phyloP scores from a whole-genome alignment of 2,888 invertebrate species.

The Spicauda simplicius region DNA sequence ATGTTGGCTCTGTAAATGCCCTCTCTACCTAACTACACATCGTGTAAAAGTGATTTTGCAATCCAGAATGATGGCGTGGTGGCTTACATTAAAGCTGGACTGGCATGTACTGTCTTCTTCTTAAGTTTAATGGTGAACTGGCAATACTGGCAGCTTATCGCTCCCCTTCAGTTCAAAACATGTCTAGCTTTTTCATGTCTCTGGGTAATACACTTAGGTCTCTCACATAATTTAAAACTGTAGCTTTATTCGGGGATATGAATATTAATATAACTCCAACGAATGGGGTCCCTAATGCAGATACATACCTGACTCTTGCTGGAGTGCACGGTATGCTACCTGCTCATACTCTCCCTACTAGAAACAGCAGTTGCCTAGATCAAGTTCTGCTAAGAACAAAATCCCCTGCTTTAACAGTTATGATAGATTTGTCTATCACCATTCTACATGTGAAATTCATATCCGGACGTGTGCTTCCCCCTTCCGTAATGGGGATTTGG shows the following conservation, averaged over 20 bases:
- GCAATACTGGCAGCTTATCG: conserved; percentile 4
- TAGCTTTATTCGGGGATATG: conserved; percentile 11
- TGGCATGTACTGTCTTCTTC: conserved; percentile 1
- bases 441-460: too few relatives aligned
- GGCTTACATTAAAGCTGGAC: neutral
- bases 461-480: too few relatives aligned
- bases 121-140: neutral
- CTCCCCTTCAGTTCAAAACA: neutral
- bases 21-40: neutral
- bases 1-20: conserved; percentile 25
- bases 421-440: conserved; percentile 20
- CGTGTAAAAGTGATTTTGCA: neutral
- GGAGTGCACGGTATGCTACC: conserved; percentile 18
- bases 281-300: conserved; percentile 1
- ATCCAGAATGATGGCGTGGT: conserved; percentile 24
- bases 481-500: too few relatives aligned
- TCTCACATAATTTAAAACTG: conserved; percentile 9
- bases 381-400: conserved; percentile 18
- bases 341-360: conserved; percentile 17
- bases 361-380: conserved; percentile 20
- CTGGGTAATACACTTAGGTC: neutral
- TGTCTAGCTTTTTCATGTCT: neutral
- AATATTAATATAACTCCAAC: conserved; percentile 8
- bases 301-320: conserved; percentile 2
- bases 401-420: conserved; percentile 16